Evolutionary conservation across 2,113 vertebrate species (phyloP).

Genomic region (Aptenodytes patagonicus): DNA sequence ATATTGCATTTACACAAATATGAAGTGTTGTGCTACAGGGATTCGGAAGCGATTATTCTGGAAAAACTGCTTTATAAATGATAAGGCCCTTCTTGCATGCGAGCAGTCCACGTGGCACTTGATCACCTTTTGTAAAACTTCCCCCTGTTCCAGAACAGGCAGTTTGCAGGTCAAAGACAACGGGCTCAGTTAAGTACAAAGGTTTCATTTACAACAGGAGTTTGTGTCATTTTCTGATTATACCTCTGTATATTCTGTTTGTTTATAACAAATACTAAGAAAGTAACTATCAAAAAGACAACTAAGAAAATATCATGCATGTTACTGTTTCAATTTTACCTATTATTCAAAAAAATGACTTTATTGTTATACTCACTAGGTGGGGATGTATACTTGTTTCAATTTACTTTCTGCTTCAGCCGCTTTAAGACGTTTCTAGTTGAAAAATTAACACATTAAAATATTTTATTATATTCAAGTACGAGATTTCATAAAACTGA

Average conservation of each 20-base stretch:
- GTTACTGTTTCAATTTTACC: not conserved
- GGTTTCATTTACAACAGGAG: not conserved
- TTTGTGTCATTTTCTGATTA: not conserved
- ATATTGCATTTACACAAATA: not conserved
- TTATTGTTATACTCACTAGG: conserved; percentile 89
- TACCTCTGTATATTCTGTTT: not conserved
- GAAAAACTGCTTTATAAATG: not conserved
- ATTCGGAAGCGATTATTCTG: not conserved
- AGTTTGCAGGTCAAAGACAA: not conserved
- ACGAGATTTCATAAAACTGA: not conserved
- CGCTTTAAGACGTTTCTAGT: conserved; percentile 95
- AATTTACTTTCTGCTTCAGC: conserved; percentile 97
- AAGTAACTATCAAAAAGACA: not conserved
- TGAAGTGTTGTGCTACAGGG: not conserved
- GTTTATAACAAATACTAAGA: not conserved
- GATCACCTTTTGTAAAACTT: not conserved
- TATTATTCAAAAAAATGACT: not conserved
- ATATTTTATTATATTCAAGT: not conserved
- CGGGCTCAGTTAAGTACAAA: not conserved
- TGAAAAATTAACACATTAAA: conserved; percentile 59
- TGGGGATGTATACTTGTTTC: conserved; percentile 98
- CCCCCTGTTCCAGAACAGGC: not conserved
- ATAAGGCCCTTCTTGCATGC: not conserved
- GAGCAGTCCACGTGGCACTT: not conserved
- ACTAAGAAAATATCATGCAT: not conserved